Percentiles rank a stretch among this genome's conserved stretches.
Conservation (phyloP, 2,113 vertebrate genomes). For the Amia ocellicauda region DNA sequence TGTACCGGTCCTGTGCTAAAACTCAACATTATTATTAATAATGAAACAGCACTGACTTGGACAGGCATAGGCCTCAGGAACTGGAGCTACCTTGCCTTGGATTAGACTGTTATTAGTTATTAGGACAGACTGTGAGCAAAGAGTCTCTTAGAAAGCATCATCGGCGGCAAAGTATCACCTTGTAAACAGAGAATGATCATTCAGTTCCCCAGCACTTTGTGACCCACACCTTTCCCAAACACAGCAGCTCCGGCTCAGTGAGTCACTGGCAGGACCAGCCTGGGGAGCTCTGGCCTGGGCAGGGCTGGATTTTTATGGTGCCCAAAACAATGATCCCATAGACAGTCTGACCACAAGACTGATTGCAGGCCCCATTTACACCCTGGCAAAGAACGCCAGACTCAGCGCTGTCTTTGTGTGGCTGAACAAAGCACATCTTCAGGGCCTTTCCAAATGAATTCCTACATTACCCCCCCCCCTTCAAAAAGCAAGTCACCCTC, state of each 20-base stretch:
- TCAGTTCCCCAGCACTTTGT: too few relatives aligned
- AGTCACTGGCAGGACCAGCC: not conserved
- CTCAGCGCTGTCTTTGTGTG: constrained; percentile 23
- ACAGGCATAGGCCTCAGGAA: too few relatives aligned
- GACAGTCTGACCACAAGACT: not conserved
- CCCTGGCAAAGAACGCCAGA: constrained; percentile 5
- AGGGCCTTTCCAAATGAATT: constrained; percentile 21
- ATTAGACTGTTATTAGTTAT: too few relatives aligned
- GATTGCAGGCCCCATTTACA: constrained; percentile 16
- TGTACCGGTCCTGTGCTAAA: too few relatives aligned
- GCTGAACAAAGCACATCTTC: constrained; percentile 20
- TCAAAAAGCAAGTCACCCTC: not conserved
- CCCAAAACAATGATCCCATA: not conserved
- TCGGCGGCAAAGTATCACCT: too few relatives aligned
- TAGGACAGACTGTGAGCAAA: too few relatives aligned
- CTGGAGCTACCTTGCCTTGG: too few relatives aligned
- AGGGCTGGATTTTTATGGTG: not conserved
- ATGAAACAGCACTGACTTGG: too few relatives aligned
- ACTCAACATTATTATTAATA: too few relatives aligned
- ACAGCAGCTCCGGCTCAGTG: not conserved
- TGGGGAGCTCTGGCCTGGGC: not conserved
- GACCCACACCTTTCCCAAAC: too few relatives aligned
- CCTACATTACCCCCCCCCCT: constrained; percentile 13
- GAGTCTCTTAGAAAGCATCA: too few relatives aligned
- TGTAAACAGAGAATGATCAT: too few relatives aligned